phyloP scores from a whole-genome alignment of 2,888 invertebrate species.

The Agrypnus murinus region DNA sequence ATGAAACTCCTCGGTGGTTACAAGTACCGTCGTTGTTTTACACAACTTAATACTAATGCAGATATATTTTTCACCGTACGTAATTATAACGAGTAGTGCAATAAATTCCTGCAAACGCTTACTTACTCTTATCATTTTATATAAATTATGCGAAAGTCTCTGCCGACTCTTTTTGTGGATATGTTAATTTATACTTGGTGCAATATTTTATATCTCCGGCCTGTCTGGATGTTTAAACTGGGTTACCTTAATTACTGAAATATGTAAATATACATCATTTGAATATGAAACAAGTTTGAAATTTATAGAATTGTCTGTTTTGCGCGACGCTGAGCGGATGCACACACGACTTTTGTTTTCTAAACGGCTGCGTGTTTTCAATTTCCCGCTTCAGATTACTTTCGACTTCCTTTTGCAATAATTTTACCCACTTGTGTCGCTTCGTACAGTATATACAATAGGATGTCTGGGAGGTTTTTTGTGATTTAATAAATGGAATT shows the following conservation, averaged over 20 bases:
- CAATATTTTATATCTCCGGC: slow-evolving; percentile 63
- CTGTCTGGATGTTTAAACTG: slow-evolving; percentile 52
- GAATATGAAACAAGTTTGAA: slow-evolving; percentile 65
- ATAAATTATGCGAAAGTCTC: slow-evolving; percentile 61
- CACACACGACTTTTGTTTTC: slow-evolving; percentile 62
- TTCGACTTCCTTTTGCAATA: slow-evolving; percentile 49
- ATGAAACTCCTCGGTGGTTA: not conserved
- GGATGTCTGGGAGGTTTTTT: too few species aligned
- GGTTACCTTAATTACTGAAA: slow-evolving; percentile 68
- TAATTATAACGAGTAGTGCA: slow-evolving; percentile 59
- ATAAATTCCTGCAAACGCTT: slow-evolving; percentile 60
- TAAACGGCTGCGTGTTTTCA: slow-evolving; percentile 57
- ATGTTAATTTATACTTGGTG: slow-evolving; percentile 63
- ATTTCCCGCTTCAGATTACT: slow-evolving; percentile 51
- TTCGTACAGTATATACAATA: not conserved
- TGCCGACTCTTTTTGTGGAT: slow-evolving; percentile 63
- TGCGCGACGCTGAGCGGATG: slow-evolving; percentile 60
- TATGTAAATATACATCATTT: slow-evolving; percentile 68
- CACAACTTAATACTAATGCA: slow-evolving; percentile 52
- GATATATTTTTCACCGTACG: slow-evolving; percentile 62
- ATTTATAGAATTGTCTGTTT: slow-evolving; percentile 66
- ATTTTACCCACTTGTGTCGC: slow-evolving; percentile 39
- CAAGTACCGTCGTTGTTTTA: slow-evolving; percentile 11
- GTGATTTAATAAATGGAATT: too few species aligned
- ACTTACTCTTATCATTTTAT: slow-evolving; percentile 64